Evolutionary conservation across 1,140 invertebrate genomes (phyloP).

Genomic region (Bombus terrestris): DNA sequence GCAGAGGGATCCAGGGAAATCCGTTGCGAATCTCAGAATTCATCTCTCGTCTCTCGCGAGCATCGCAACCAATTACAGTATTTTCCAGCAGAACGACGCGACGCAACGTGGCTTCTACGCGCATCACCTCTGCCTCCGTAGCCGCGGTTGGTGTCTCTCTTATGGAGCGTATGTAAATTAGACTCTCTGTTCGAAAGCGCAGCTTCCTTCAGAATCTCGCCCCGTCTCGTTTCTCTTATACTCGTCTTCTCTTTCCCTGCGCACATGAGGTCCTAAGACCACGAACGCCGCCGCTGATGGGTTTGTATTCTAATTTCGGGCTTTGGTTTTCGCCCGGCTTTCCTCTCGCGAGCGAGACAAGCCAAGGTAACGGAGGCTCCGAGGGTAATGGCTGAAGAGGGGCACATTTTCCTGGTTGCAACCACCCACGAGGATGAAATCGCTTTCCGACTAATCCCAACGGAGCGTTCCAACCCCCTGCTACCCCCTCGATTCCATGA

Average conservation of each 20-base stretch:
- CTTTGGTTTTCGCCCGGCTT: constrained; percentile 75
- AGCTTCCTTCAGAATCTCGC: constrained; percentile 65
- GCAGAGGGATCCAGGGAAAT: constrained; percentile 47
- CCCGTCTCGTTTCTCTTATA: constrained; percentile 5
- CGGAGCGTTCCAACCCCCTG: constrained; percentile 49
- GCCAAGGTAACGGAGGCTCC: constrained; percentile 27
- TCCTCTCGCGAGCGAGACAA: constrained; percentile 52
- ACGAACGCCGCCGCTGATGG: constrained; percentile 69
- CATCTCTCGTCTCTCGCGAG: constrained; percentile 69
- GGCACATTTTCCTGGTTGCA: constrained; percentile 71
- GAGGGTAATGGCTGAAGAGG: constrained; percentile 1
- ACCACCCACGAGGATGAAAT: constrained; percentile 70
- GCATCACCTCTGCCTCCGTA: constrained; percentile 47
- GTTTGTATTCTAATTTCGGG: constrained; percentile 80
- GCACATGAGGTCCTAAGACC: constrained; percentile 74
- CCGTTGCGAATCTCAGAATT: constrained; percentile 69
- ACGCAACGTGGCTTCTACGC: constrained; percentile 71
- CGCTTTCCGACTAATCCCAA: constrained; percentile 79
- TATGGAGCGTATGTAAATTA: constrained; percentile 79
- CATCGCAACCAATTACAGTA: constrained; percentile 80
- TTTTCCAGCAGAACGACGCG: constrained; percentile 78
- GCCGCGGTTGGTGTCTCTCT: constrained; percentile 58
- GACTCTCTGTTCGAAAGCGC: constrained; percentile 72
- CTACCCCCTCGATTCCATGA: background rate
- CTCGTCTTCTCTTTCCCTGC: constrained; percentile 16